Evolutionary conservation across 2,113 vertebrate species (phyloP), one percentile per base, ranked within the genome.

Genomic region (Micromys minutus): DNA sequence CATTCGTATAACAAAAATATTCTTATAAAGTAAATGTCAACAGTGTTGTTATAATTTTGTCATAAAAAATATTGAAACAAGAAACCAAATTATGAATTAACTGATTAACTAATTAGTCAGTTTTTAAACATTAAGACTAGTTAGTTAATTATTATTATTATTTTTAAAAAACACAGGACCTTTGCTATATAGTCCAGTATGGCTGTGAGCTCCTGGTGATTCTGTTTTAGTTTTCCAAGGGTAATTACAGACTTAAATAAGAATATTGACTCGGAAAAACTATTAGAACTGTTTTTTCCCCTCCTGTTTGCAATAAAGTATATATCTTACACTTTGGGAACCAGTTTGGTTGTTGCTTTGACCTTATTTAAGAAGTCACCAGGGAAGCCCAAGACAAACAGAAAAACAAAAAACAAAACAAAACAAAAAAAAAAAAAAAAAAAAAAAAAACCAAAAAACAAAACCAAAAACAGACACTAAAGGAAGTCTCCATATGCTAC

Each of bases 51-150:
- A 45, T 52, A 92, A 55, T 87, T 89, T 90, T 65, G 31, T 90
- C 90, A 22, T 65, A 84, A 87, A 86, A 93, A 72, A 77, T 74
- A 88, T 22, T 74, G 29, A 84, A 75, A 91, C 36, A 55, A 74
- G 84, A 94, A 90, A 71, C 55, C 84, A 69, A 83, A 29, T 52
- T 83, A 61, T 31, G 13, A 42, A 63, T 61, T 17, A 17, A 83
- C 26, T 80, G 61, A 21, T 67, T 67, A 67, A 59, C 21, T 24
- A 59, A 8, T 59, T 59, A 17, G 5, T 31, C 15, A 65, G 15
- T 65, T 67, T 67, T 67, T 34, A 67, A 67, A 67, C 15, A 67
- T 36, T 67, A 65, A 65, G 29, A n/a, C 52, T 57, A 34, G 75
- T 29, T 75, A 17, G 50, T n/a, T 71, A n/a, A 17, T 45, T 79